Base-by-base conservation (phyloP, 2,797 vertebrate genomes). In the Capromys pilorides region DNA sequence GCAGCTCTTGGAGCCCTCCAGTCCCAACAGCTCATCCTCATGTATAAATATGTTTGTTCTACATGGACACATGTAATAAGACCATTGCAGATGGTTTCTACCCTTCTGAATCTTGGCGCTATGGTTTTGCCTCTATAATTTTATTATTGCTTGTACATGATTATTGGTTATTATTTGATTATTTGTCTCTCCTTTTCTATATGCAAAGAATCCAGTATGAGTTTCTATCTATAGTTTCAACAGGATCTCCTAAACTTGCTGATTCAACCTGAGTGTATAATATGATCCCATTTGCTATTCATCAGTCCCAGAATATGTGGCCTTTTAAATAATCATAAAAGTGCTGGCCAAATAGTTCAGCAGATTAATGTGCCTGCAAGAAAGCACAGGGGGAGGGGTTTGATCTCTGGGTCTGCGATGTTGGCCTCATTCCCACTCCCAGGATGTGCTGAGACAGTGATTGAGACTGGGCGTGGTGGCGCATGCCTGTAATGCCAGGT, bases 321-420 rank as follows among this genome's bases (percentile, higher is more conserved):
- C 84, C 57, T 82, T 82, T 94, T 90, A 84, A 91, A 57, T 95
- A 90, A 95, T 88, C 73, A 87, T 79, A 95, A 95, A 45, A 45
- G 45, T 4, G 45, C 45, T 45, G 8, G 45, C 45, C 45, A 45
- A 45, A 45, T 45, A 45, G 45, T 8, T 45, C 45, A 45, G 45
- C 45, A 45, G 45, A 45, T 45, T 45, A 45, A 45, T 45, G 45
- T 45, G 45, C 45, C 45, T 45, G 45, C 45, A 45, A 45, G 45
- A 45, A 45, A 8, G 45, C 45, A 45, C 45, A 45, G n/a, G n/a
- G n/a, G n/a, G n/a, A n/a, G n/a, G n/a, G n/a, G n/a, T n/a, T n/a
- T n/a, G n/a, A n/a, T 45, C 45, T 8, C 45, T 45, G 45, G 45
- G 45, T 45, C 8, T 45, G 45, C 45, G 4, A 45, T 45, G 45